Conservation (phyloP, 2,797 vertebrate genomes). For the Galaxias olidus region DNA sequence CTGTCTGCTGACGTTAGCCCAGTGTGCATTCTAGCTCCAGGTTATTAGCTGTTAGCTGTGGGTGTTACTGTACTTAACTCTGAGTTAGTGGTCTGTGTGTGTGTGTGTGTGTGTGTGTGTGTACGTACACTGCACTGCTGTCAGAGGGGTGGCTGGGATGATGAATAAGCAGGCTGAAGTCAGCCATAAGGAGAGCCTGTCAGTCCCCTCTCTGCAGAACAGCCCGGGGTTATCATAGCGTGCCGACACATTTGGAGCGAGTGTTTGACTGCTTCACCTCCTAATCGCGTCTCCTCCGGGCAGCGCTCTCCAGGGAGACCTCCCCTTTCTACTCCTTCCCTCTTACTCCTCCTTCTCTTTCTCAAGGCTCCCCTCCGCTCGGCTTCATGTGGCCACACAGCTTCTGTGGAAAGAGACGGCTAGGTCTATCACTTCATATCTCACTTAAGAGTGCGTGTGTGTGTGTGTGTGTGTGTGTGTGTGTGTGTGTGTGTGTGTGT, state of each 20-base stretch:
- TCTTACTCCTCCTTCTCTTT: slow-evolving; percentile 24
- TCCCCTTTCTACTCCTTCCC: slow-evolving; percentile 47
- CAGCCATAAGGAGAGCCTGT: slow-evolving; percentile 83
- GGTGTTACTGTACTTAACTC: slow-evolving; percentile 64
- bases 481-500: neutral
- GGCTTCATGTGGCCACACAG: slow-evolving; percentile 35
- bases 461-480: neutral
- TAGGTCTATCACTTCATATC: neutral
- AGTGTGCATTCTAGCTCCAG: slow-evolving; percentile 63
- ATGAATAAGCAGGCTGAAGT: slow-evolving; percentile 82
- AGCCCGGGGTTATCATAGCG: slow-evolving; percentile 82
- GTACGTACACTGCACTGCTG: slow-evolving; percentile 58
- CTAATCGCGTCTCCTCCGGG: slow-evolving; percentile 82
- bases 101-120: slow-evolving; percentile 35
- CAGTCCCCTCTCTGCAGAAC: slow-evolving; percentile 80
- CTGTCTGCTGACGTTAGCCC: slow-evolving; percentile 49
- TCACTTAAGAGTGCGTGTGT: neutral
- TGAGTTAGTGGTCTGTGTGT: slow-evolving; percentile 32
- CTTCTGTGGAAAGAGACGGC: neutral
- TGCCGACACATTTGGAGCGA: slow-evolving; percentile 80
- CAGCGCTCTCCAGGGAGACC: slow-evolving; percentile 69
- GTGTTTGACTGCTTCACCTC: slow-evolving; percentile 83
- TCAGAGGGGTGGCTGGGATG: slow-evolving; percentile 76
- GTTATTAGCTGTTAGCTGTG: slow-evolving; percentile 67
- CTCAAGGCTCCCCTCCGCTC: slow-evolving; percentile 36